Evolutionary conservation across 2,113 vertebrate species (phyloP).

Genomic region (Rattus rattus): DNA sequence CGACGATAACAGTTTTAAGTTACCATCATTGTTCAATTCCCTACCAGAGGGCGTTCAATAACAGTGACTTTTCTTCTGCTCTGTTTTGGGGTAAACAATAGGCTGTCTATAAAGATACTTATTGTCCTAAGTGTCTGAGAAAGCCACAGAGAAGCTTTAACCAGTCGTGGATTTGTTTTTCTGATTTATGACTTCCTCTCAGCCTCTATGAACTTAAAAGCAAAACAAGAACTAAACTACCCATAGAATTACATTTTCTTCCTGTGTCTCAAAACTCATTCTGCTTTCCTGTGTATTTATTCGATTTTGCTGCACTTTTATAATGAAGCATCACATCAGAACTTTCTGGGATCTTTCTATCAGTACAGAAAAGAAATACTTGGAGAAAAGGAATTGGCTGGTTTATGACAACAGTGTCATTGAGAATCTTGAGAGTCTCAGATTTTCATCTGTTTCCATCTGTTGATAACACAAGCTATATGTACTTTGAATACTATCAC

Average conservation of each 20-base stretch:
- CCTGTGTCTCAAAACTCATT: not conserved
- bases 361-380: not conserved
- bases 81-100: not conserved
- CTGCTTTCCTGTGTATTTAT: not conserved
- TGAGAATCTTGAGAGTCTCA: not conserved
- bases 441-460: not conserved
- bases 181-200: not conserved
- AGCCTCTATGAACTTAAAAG: not conserved
- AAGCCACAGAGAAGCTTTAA: conserved; percentile 13
- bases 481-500: not conserved
- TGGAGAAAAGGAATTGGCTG: not conserved
- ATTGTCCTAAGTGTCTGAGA: not conserved
- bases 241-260: conserved; percentile 6
- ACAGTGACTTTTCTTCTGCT: not conserved
- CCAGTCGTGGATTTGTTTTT: not conserved
- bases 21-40: not conserved
- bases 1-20: not conserved
- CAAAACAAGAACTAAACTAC: conserved; percentile 7
- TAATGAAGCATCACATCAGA: not conserved
- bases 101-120: not conserved
- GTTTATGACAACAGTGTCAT: not conserved
- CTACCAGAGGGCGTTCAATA: conserved; percentile 76
- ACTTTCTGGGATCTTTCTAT: conserved; percentile 2
- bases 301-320: conserved; percentile 29
- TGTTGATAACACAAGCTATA: not conserved